Evolutionary conservation across 2,797 vertebrate species (phyloP), one percentile per base, ranked within the genome.

Genomic region (Argyrosomus regius): DNA sequence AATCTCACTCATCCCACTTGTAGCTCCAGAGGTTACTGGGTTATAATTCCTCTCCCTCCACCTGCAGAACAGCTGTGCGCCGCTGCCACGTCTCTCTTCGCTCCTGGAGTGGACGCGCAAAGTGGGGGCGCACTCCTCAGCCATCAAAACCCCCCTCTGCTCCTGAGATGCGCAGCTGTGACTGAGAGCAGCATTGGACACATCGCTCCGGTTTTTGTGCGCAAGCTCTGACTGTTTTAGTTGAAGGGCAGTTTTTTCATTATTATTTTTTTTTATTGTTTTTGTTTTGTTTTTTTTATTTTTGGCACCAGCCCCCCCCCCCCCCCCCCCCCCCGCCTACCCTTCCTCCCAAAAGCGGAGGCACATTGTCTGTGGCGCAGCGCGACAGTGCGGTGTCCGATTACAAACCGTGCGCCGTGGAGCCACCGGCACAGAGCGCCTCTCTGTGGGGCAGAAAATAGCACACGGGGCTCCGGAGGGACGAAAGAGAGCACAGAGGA

Each of bases 11-110:
- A 20, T 56, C 57, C 77, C 77, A 83, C 84, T 79, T 79, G 89
- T 81, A 61, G 78, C 80, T 76, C n/a, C 52, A 26, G 61, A 18
- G 31, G 20, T 62, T 13, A 1, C 8, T 13, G 52, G 31, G 11
- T 4, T 63, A 1, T 24, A 5, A 39, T 18, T 62, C 56, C 17
- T 75, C 53, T 71, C 62, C 35, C 68, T 89, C 83, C 90, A 93
- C 93, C 93, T 93, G 92, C 91, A 91, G 91, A 81, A 81, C 91
- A 90, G 87, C 83, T 90, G 92, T 87, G 88, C 85, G 82, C 78
- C 77, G 85, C 87, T 92, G 92, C 92, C 93, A 94, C 94, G 93
- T 95, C 83, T 88, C 82, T 86, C 24, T 60, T 58, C 80, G 72
- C 48, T 45, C 77, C 57, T 62, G 80, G 77, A 87, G 83, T 53